phyloP scores from a whole-genome alignment of 2,888 invertebrate species.

The Lithophane socia region DNA sequence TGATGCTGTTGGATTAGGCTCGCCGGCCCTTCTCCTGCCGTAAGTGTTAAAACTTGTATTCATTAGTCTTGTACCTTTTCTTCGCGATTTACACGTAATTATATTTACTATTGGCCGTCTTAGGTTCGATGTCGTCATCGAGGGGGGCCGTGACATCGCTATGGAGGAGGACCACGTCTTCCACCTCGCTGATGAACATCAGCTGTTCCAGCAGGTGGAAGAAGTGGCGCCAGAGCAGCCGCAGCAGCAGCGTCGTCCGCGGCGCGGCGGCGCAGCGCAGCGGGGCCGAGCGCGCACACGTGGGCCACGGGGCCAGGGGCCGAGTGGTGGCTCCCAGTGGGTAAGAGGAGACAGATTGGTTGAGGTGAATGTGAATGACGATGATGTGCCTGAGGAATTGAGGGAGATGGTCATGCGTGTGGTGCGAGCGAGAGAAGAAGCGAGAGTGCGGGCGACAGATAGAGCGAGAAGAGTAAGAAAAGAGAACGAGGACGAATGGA shows the following conservation, averaged over 20 bases:
- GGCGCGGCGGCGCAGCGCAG: not conserved
- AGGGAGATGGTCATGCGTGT: not conserved
- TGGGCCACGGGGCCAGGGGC: not conserved
- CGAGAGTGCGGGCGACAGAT: slow-evolving; percentile 1
- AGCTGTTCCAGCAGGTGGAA: not conserved
- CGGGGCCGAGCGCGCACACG: not conserved
- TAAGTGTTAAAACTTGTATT: not conserved
- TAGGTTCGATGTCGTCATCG: not conserved
- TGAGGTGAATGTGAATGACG: not conserved
- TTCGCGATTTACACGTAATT: not conserved
- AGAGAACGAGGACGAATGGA: not conserved
- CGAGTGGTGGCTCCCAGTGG: not conserved
- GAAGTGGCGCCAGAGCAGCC: not conserved
- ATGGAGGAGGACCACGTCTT: not conserved
- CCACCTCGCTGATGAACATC: not conserved
- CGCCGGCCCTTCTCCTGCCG: not conserved
- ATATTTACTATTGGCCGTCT: not conserved
- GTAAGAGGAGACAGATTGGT: not conserved
- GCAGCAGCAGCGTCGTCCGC: not conserved
- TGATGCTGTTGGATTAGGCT: not conserved
- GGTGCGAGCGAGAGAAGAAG: not conserved
- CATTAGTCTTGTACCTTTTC: not conserved
- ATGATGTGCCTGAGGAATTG: not conserved
- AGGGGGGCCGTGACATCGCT: not conserved
- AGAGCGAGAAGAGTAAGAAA: not conserved